These are phyloP conservation scores for Iguana delicatissima DNA, from an alignment of 2,797 vertebrate species.

Conservation along the genomic window DNA sequence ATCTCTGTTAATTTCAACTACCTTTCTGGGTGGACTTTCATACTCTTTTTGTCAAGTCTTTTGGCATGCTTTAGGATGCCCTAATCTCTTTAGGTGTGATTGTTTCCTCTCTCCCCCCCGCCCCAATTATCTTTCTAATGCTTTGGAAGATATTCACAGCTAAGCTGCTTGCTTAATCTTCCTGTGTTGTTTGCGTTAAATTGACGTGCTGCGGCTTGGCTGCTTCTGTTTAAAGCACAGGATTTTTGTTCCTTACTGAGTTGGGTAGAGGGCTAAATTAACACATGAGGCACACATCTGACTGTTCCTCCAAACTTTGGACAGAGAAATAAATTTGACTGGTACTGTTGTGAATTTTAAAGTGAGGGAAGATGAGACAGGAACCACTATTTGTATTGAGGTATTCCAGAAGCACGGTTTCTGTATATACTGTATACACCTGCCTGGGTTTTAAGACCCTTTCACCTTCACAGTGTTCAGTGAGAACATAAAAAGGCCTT, in stretches of 20 bases:
- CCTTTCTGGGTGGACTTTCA: background rate
- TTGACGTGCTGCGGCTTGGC: background rate
- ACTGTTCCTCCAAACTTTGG: background rate
- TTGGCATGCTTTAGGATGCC: background rate
- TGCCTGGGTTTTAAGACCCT: background rate
- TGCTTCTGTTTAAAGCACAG: background rate
- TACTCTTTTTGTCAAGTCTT: background rate
- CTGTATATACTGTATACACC: too few relatives aligned
- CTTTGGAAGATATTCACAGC: conserved; percentile 3
- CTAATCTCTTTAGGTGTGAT: background rate
- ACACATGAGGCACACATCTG: too few relatives aligned
- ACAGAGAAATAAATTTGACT: background rate
- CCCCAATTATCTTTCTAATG: background rate
- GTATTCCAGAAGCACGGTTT: too few relatives aligned
- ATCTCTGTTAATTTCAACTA: background rate
- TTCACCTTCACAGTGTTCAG: background rate
- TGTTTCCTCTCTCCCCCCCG: too few relatives aligned
- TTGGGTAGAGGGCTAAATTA: background rate
- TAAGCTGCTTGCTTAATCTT: background rate
- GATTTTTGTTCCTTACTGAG: background rate
- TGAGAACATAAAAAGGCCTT: background rate
- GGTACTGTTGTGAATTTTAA: background rate
- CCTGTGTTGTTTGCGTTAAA: background rate
- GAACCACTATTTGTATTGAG: background rate
- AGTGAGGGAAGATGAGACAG: background rate